Evolutionary conservation across 2,113 vertebrate species (phyloP), one percentile per base, ranked within the genome.

Genomic region (Parotia lawesii): DNA sequence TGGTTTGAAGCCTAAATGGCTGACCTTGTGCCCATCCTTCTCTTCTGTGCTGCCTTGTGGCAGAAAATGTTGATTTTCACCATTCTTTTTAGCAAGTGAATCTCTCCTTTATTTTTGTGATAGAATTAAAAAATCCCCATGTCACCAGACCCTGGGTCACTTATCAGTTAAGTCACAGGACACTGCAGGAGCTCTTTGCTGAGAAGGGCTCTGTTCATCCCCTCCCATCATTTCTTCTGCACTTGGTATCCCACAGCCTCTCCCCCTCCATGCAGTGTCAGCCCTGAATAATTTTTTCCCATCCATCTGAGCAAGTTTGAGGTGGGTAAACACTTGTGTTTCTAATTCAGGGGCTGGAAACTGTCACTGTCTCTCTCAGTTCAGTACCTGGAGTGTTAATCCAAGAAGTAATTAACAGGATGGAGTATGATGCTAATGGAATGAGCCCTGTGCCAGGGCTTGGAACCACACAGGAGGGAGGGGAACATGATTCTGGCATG

Each of bases 371-470:
- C 62, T 83, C 67, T 86, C 89, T 60, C 80, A 93, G 58, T 62
- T 69, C 75, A 48, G 48, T 65, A 66, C 57, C 33, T 72, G 66
- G 45, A 28, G 64, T 87, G 51, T 78, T 90, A 85, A 85, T 93
- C 50, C 1, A 12, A 47, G 53, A n/a, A 90, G 71, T 67, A 74
- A 93, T 85, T 94, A 94, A 70, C 35, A 87, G 88, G 44, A 50
- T 60, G 60, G 47, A 92, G 64, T 11, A 3, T 57, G 29, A 27
- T 16, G 12, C 40, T 67, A 62, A 45, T 5, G 6, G 45, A 79
- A 28, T 2, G 9, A 92, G 71, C 58, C 8, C n/a, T 8, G 25
- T 90, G 56, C 80, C 75, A 76, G 54, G 50, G 17, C 79, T 75
- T 73, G 64, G 60, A 88, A 33, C 48, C 35, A 37, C 61, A 11